These are phyloP conservation scores for Caenorhabditis japonica DNA, from an alignment of 2,888 invertebrate genomes.

Conservation along the genomic window DNA sequence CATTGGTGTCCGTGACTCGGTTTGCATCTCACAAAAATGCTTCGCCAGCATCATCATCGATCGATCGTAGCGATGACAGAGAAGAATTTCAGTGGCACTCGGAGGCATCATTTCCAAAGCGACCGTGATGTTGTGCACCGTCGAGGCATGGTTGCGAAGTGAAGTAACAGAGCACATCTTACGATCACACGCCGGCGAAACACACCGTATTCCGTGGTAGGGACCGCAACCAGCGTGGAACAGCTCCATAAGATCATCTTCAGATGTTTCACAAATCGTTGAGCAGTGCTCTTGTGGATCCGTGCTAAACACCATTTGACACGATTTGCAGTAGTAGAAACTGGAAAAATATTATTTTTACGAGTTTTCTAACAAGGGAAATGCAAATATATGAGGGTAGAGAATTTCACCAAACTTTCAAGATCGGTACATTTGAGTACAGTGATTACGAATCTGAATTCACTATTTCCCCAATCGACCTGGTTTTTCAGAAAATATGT, in stretches of 20 bases:
- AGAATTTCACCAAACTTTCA: too few species aligned
- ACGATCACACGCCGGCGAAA: not conserved
- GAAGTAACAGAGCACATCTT: constrained; percentile 8
- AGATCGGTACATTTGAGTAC: too few species aligned
- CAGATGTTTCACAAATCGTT: not conserved
- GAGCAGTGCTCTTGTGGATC: constrained; percentile 7
- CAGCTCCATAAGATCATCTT: not conserved
- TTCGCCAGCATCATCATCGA: constrained; percentile 19
- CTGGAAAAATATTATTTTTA: constrained; percentile 8
- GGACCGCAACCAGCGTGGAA: constrained; percentile 7
- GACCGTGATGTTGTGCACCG: not conserved
- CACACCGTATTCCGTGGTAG: not conserved
- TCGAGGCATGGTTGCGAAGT: constrained; percentile 1
- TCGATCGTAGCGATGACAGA: constrained; percentile 3
- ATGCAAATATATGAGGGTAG: too few species aligned
- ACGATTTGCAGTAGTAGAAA: constrained; percentile 22
- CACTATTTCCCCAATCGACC: too few species aligned
- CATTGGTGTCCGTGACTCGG: constrained; percentile 8
- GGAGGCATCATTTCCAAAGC: not conserved
- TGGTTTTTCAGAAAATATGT: too few species aligned
- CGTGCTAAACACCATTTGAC: constrained; percentile 1
- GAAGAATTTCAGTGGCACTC: not conserved
- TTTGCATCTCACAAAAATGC: not conserved
- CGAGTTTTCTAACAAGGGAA: too few species aligned
- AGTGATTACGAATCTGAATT: too few species aligned